Base-by-base conservation (phyloP, 1,140 invertebrate genomes). In the Oscheius sp. region DNA sequence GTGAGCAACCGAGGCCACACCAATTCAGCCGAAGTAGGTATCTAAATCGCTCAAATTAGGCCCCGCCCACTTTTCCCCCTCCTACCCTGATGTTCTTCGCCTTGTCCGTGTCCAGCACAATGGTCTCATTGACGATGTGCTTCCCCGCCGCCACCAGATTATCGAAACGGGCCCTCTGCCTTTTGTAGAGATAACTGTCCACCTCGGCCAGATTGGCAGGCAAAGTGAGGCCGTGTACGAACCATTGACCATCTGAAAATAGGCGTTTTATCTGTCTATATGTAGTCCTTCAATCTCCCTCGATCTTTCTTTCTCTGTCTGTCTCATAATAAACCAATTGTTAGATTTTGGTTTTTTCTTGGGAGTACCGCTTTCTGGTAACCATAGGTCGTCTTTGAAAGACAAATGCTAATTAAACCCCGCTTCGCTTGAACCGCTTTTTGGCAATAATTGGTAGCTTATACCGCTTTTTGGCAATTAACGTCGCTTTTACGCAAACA, bases 81-180 rank as follows among this genome's bases (percentile, higher is more conserved):
- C 59, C 34, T 20, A 84, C 76, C 36, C 83, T 80, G n/a, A 83
- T 70, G 49, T 76, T 74, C 49, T 82, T 83, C 0, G 78, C 90
- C 87, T 91, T 89, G 45, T 89, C 90, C 1, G 91, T 92, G 79
- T 93, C 91, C 70, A 93, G 79, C 75, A 89, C 88, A 79, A 93
- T 87, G 1, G 90, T 90, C 35, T 91, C 86, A 83, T 92, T 91
- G 62, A 90, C 88, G 79, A 79, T 82, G 75, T 83, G 80, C 72
- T 80, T 80, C 64, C 82, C 79, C 65, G 78, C 76, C 35, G 77
- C 73, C 55, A 82, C 79, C 42, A 87, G 64, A 49, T 73, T 74
- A 58, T 84, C 78, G 81, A 84, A 88, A 70, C 85, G 84, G 64
- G 84, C 82, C 67, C 83, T 80, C 23, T 86, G 75, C 68, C 84